Evolutionary conservation across 1,140 invertebrate genomes (phyloP).

Genomic region (Batillaria attramentaria): DNA sequence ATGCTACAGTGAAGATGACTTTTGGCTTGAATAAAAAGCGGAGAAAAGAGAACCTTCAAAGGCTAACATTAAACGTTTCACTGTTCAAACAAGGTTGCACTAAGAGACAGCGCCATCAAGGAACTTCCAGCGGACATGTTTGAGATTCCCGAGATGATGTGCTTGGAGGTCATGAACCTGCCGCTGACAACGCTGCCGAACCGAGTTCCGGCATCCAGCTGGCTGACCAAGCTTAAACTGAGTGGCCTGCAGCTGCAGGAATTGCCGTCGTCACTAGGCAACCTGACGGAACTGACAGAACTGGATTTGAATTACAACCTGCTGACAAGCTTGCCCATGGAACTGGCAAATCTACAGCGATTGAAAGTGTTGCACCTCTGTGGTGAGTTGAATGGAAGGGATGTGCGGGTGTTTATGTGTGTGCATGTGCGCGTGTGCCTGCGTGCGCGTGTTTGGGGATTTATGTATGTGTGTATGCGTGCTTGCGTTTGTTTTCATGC

Average conservation of each 20-base stretch:
- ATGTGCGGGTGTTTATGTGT: neutral
- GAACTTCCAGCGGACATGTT: slow-evolving; percentile 56
- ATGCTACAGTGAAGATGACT: too few relatives aligned
- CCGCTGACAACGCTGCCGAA: slow-evolving; percentile 44
- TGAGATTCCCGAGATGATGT: slow-evolving; percentile 26
- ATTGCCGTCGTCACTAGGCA: slow-evolving; percentile 48
- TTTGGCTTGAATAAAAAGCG: too few relatives aligned
- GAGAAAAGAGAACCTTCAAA: too few relatives aligned
- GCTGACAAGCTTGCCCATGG: slow-evolving; percentile 50
- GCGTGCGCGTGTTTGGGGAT: neutral
- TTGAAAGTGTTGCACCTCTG: slow-evolving; percentile 51
- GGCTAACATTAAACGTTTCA: too few relatives aligned
- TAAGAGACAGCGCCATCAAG: slow-evolving; percentile 39
- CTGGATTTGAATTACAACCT: slow-evolving; percentile 56
- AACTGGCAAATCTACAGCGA: slow-evolving; percentile 47
- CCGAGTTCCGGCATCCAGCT: slow-evolving; percentile 38
- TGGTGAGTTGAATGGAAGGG: slow-evolving; percentile 45
- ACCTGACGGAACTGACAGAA: slow-evolving; percentile 44
- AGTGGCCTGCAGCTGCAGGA: slow-evolving; percentile 43
- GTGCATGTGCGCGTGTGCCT: neutral
- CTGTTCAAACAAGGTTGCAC: too few relatives aligned
- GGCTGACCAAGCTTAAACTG: slow-evolving; percentile 46
- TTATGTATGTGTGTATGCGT: neutral
- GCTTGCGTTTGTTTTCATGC: neutral
- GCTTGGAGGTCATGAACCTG: slow-evolving; percentile 5